These are phyloP conservation scores for Cromileptes altivelis DNA, from an alignment of 2,113 vertebrate genomes.

Conservation along the genomic window DNA sequence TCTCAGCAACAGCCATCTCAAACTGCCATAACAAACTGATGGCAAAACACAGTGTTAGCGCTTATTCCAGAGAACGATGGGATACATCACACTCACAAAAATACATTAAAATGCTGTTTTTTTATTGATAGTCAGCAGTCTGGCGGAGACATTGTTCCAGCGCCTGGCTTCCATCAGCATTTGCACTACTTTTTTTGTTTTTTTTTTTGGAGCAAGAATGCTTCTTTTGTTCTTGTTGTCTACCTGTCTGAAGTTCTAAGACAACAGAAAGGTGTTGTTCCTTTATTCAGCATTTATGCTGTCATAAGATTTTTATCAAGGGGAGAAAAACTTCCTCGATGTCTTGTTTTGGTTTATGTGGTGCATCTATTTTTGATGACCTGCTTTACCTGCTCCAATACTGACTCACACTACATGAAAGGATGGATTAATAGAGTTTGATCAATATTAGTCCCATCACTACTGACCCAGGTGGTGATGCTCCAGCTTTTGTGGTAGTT, in stretches of 20 bases:
- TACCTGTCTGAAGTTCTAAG: conserved; percentile 40
- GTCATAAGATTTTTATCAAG: background rate
- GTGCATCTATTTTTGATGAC: background rate
- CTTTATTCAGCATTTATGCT: background rate
- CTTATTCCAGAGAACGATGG: conserved; percentile 51
- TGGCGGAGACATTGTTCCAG: conserved; percentile 26
- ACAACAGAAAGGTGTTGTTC: conserved; percentile 16
- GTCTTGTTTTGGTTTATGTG: background rate
- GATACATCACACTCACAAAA: conserved; percentile 21
- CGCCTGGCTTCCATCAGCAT: conserved; percentile 45
- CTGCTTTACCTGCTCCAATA: background rate
- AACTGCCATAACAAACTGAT: conserved; percentile 10
- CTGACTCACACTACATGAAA: background rate
- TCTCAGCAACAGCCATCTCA: background rate
- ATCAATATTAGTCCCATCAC: background rate
- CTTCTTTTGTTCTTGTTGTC: conserved; percentile 47
- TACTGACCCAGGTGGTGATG: conserved; percentile 2
- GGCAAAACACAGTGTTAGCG: conserved; percentile 34
- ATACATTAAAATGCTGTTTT: conserved; percentile 35
- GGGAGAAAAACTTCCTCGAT: background rate
- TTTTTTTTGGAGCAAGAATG: background rate
- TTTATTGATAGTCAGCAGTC: conserved; percentile 55
- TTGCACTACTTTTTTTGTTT: background rate
- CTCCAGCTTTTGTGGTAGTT: background rate
- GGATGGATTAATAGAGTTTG: background rate